Conservation (phyloP, 2,888 invertebrate genomes). For the Xestia rhomboidea region DNA sequence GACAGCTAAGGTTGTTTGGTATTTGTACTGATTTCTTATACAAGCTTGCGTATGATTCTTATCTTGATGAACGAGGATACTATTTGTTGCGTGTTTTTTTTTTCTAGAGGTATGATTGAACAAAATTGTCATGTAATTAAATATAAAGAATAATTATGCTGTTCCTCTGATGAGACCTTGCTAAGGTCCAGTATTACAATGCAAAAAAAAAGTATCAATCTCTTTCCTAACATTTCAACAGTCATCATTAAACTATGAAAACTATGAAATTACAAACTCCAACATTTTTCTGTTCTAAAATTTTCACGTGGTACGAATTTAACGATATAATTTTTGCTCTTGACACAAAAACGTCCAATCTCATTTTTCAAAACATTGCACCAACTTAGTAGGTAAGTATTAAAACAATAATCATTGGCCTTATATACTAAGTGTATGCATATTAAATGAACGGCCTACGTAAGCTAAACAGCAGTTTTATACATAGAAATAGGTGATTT, state of each 20-base stretch:
- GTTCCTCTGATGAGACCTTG: constrained; percentile 1
- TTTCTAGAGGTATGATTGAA: constrained; percentile 6
- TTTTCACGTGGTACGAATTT: background rate
- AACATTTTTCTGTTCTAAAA: too few relatives aligned
- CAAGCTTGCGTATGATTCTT: constrained; percentile 31
- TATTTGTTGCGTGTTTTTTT: constrained; percentile 26
- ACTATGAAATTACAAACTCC: too few relatives aligned
- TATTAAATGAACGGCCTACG: constrained; percentile 36
- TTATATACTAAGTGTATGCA: constrained; percentile 35
- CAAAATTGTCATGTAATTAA: constrained; percentile 26
- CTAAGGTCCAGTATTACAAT: background rate
- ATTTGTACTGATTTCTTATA: constrained; percentile 39
- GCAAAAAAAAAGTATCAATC: too few relatives aligned
- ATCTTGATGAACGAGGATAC: constrained; percentile 26
- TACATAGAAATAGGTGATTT: constrained; percentile 48
- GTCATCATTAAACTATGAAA: too few relatives aligned
- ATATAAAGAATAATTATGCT: constrained; percentile 4
- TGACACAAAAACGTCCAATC: constrained; percentile 15
- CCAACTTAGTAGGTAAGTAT: constrained; percentile 8
- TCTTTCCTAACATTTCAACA: too few relatives aligned
- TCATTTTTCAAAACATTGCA: constrained; percentile 33
- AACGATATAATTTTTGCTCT: constrained; percentile 18
- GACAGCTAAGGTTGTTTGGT: constrained; percentile 36
- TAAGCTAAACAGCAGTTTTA: constrained; percentile 35
- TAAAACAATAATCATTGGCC: constrained; percentile 45